phyloP scores from a whole-genome alignment of 2,888 invertebrate genomes.

The Dynastes maya region DNA sequence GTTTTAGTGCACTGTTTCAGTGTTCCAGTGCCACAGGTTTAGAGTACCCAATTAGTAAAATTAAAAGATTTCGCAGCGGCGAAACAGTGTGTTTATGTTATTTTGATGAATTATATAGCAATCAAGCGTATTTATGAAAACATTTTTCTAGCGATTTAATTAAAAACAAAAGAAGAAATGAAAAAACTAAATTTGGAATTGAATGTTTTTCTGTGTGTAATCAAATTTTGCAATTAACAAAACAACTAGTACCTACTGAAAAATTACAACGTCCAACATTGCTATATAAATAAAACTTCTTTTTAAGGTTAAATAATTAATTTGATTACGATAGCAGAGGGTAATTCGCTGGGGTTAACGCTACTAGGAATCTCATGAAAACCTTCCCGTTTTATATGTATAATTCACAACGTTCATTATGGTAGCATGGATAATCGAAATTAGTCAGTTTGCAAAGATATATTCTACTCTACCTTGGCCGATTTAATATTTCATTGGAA shows the following conservation, averaged over 20 bases:
- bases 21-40: too few relatives aligned
- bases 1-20: too few relatives aligned
- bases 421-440: not conserved
- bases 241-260: not conserved
- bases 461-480: not conserved
- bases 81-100: too few relatives aligned
- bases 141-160: too few relatives aligned
- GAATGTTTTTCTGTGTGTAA: not conserved
- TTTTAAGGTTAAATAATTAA: not conserved
- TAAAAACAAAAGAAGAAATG: too few relatives aligned
- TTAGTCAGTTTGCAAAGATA: not conserved
- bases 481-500: slow-evolving; percentile 7
- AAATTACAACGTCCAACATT: not conserved
- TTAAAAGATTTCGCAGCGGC: too few relatives aligned
- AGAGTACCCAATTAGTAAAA: too few relatives aligned
- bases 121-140: too few relatives aligned
- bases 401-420: not conserved
- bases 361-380: not conserved
- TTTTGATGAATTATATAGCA: too few relatives aligned
- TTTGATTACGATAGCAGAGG: not conserved
- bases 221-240: not conserved
- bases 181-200: not conserved
- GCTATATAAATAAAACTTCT: not conserved
- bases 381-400: not conserved
- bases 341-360: not conserved